A percentile compares a stretch with the other conserved stretches of the same genome.
Evolutionary conservation across 2,113 vertebrate species (phyloP).

Genomic region (Formicarius rufipectus): DNA sequence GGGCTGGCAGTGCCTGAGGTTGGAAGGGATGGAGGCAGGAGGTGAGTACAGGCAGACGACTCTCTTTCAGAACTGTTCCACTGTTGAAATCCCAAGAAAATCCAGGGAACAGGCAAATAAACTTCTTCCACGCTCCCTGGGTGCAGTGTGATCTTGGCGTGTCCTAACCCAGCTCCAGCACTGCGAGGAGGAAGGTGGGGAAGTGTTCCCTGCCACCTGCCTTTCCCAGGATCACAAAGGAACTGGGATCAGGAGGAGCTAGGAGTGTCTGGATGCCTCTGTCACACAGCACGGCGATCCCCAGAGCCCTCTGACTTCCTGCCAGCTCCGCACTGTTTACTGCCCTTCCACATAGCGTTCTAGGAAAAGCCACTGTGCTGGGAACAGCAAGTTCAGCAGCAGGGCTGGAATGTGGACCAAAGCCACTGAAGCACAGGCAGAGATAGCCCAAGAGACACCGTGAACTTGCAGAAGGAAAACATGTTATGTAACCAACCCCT

Average conservation of each 20-base stretch:
- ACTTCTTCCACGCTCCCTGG: background rate
- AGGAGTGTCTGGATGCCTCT: background rate
- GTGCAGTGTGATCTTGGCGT: background rate
- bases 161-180: background rate
- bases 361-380: slow-evolving; percentile 62
- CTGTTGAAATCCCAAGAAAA: background rate
- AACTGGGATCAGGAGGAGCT: background rate
- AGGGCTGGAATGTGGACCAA: slow-evolving; percentile 58
- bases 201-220: background rate
- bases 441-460: slow-evolving; percentile 46
- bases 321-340: slow-evolving; percentile 18
- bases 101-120: background rate
- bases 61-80: background rate
- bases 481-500: background rate
- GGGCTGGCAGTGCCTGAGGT: slow-evolving; percentile 82
- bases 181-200: background rate
- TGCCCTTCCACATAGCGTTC: slow-evolving; percentile 66
- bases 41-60: background rate
- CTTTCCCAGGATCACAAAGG: background rate
- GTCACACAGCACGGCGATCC: background rate
- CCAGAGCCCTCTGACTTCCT: slow-evolving; percentile 7
- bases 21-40: background rate
- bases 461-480: slow-evolving; percentile 47
- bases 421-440: slow-evolving; percentile 18
- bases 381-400: slow-evolving; percentile 72